Percentiles rank a stretch among this genome's conserved stretches.
These are phyloP conservation scores for Dysmachus trigonus DNA, from an alignment of 2,888 invertebrate species.

Conservation along the genomic window DNA sequence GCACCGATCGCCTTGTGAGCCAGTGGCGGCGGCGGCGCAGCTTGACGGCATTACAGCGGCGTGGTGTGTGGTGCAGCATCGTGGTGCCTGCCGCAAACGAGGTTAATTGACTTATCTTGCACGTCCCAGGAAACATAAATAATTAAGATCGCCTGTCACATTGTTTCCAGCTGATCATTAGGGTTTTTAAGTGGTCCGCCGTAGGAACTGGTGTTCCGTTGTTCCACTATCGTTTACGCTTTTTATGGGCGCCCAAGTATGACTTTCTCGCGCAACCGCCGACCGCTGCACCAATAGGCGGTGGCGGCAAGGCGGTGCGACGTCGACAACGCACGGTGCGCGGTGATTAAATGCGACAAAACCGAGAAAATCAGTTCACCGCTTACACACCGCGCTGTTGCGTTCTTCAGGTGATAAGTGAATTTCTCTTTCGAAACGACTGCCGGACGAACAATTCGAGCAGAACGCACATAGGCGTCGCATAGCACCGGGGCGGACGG, in stretches of 20 bases:
- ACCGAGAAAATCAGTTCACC: not conserved
- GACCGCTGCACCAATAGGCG: not conserved
- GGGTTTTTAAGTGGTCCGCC: not conserved
- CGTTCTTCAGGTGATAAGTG: not conserved
- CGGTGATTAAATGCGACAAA: not conserved
- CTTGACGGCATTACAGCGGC: not conserved
- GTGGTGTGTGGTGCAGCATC: not conserved
- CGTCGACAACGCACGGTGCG: too few species aligned
- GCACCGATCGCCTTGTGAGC: not conserved
- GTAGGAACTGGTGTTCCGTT: not conserved
- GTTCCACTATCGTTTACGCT: constrained; percentile 4
- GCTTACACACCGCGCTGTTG: not conserved
- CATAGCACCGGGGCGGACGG: not conserved
- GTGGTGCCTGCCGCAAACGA: not conserved
- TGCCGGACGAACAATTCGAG: not conserved
- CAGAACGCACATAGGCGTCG: not conserved
- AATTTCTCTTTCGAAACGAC: constrained; percentile 6
- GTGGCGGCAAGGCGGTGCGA: not conserved
- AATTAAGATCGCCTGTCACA: constrained; percentile 16
- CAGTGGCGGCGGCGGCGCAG: not conserved
- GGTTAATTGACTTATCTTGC: constrained; percentile 16
- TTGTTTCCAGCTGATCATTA: constrained; percentile 10
- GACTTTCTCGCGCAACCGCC: not conserved
- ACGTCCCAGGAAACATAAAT: constrained; percentile 19
- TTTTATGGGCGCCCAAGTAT: not conserved